A percentile compares a stretch with the other conserved stretches of the same genome.
phyloP scores from a whole-genome alignment of 2,888 invertebrate genomes.

The Plagiodera versicolora region DNA sequence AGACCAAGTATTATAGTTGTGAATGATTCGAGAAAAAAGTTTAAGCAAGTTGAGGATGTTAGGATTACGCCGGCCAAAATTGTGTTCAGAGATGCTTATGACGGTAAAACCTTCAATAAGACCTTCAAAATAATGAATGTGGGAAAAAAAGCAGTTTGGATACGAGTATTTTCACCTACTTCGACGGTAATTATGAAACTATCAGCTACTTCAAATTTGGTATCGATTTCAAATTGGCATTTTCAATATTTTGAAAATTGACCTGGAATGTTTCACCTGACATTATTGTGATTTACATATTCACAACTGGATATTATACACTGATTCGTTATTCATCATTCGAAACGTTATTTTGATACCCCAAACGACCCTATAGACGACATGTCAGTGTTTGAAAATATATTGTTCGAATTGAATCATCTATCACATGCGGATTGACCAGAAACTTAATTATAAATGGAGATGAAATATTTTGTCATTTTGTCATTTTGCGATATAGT shows the following conservation, averaged over 20 bases:
- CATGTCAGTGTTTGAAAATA: too few relatives aligned
- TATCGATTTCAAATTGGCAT: background rate
- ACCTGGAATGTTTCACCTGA: too few relatives aligned
- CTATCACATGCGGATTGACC: too few relatives aligned
- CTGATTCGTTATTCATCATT: too few relatives aligned
- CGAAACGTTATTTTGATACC: too few relatives aligned
- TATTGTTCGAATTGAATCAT: too few relatives aligned
- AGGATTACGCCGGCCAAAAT: slow-evolving; percentile 50
- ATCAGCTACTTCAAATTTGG: background rate
- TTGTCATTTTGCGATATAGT: too few relatives aligned
- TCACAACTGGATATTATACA: too few relatives aligned
- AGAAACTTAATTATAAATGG: too few relatives aligned
- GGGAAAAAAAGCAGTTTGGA: slow-evolving; percentile 45
- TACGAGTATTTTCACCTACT: slow-evolving; percentile 49
- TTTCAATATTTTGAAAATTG: background rate
- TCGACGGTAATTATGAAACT: slow-evolving; percentile 48
- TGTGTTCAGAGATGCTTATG: slow-evolving; percentile 52
- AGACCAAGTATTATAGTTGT: background rate
- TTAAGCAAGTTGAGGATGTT: slow-evolving; percentile 39
- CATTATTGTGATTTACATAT: too few relatives aligned
- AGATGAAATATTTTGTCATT: too few relatives aligned
- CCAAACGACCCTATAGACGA: too few relatives aligned
- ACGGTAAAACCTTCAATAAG: slow-evolving; percentile 49
- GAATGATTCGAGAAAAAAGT: background rate
- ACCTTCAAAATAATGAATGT: slow-evolving; percentile 50